Evolutionary conservation across 2,113 vertebrate species (phyloP).

Genomic region (Eolophus roseicapilla): DNA sequence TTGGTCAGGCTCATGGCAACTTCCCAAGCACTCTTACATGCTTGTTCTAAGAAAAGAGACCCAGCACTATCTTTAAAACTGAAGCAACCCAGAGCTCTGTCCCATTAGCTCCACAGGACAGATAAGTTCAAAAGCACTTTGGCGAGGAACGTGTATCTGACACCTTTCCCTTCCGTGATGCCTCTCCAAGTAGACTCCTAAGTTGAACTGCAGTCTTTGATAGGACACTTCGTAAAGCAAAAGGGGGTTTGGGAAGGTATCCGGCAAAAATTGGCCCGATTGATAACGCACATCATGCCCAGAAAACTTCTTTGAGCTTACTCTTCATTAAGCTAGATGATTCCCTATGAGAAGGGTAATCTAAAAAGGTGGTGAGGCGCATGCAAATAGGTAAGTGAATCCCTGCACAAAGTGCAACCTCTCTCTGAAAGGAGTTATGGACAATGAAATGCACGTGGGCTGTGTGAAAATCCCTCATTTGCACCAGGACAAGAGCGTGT

Average conservation of each 20-base stretch:
- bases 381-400: neutral
- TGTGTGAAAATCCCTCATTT: neutral
- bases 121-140: conserved; percentile 16
- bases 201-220: neutral
- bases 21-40: neutral
- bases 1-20: neutral
- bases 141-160: neutral
- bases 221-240: neutral
- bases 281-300: neutral
- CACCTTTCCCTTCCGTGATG: neutral
- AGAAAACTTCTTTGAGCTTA: neutral
- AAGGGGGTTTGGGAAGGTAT: neutral
- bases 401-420: neutral
- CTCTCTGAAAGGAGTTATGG: neutral
- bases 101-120: neutral
- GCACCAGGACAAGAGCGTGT: neutral
- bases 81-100: neutral
- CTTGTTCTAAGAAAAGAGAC: neutral
- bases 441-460: neutral
- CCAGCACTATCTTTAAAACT: conserved; percentile 1
- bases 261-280: neutral
- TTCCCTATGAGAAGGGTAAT: neutral
- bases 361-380: neutral
- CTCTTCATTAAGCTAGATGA: neutral
- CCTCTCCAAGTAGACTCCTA: neutral